phyloP scores from a whole-genome alignment of 64 coral and sea anemone species.

The Orbicella faveolata region DNA sequence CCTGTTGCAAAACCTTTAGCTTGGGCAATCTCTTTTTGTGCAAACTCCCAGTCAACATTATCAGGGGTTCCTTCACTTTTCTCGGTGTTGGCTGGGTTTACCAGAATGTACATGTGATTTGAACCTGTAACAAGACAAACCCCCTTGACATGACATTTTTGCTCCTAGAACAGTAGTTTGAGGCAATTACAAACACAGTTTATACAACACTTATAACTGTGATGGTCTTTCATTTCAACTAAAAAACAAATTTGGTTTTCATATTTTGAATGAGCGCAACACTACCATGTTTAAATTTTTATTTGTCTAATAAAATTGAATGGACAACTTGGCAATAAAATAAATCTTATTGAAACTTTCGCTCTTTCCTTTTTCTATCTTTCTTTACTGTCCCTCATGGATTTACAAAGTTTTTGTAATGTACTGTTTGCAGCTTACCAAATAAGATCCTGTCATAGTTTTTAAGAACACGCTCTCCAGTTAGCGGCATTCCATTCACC shows the following conservation, averaged over 20 bases:
- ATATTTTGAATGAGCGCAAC: too few species aligned
- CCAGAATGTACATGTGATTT: slow-evolving; percentile 93
- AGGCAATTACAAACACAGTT: too few species aligned
- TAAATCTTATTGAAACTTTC: too few species aligned
- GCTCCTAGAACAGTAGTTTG: too few species aligned
- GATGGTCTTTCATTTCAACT: too few species aligned
- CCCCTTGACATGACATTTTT: too few species aligned
- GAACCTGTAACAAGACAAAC: slow-evolving; percentile 62
- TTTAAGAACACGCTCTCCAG: slow-evolving; percentile 88
- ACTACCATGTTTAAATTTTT: too few species aligned
- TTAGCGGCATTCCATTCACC: slow-evolving; percentile 92
- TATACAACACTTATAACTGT: too few species aligned
- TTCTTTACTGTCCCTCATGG: neutral
- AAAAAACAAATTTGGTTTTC: too few species aligned
- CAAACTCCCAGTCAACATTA: slow-evolving; percentile 90
- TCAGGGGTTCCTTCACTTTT: slow-evolving; percentile 95
- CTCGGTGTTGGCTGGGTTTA: slow-evolving; percentile 75
- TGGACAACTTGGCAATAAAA: too few species aligned
- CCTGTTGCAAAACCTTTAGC: slow-evolving; percentile 96
- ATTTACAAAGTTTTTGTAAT: neutral
- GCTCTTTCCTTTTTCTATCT: too few species aligned
- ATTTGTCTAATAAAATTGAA: too few species aligned
- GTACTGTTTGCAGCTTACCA: slow-evolving; percentile 57
- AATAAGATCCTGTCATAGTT: slow-evolving; percentile 91
- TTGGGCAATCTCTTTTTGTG: slow-evolving; percentile 96